phyloP scores from a whole-genome alignment of 2,888 invertebrate genomes.

The Ectemnius cavifrons region DNA sequence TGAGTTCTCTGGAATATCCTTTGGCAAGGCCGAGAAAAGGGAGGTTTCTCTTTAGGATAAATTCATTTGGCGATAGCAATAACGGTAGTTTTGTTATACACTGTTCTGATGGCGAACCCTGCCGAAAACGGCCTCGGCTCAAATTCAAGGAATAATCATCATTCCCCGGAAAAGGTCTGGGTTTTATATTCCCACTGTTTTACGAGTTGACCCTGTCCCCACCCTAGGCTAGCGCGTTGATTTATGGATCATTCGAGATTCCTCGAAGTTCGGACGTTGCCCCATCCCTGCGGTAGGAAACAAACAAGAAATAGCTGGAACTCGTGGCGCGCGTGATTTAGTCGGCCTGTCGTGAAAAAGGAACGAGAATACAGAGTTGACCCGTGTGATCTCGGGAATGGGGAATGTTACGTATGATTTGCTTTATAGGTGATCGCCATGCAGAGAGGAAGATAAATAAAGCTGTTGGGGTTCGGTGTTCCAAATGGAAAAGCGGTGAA shows the following conservation, averaged over 20 bases:
- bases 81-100: conserved; percentile 6
- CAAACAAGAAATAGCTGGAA: no score
- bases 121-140: neutral
- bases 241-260: conserved; percentile 4
- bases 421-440: conserved; percentile 23
- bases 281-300: no score
- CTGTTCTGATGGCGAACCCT: neutral
- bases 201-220: neutral
- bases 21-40: conserved; percentile 37
- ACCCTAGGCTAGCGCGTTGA: neutral
- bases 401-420: neutral
- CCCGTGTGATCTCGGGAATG: neutral
- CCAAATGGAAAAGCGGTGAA: conserved; percentile 43
- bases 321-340: no score
- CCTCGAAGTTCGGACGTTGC: neutral
- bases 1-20: conserved; percentile 40
- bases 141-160: neutral
- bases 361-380: neutral
- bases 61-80: conserved; percentile 54
- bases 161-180: conserved; percentile 3
- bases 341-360: neutral
- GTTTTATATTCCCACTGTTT: neutral
- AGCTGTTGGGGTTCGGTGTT: conserved; percentile 23
- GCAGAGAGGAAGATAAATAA: conserved; percentile 38
- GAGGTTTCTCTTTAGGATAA: conserved; percentile 47